Conservation (phyloP, 1,140 invertebrate species). For the Microplitis demolitor region DNA sequence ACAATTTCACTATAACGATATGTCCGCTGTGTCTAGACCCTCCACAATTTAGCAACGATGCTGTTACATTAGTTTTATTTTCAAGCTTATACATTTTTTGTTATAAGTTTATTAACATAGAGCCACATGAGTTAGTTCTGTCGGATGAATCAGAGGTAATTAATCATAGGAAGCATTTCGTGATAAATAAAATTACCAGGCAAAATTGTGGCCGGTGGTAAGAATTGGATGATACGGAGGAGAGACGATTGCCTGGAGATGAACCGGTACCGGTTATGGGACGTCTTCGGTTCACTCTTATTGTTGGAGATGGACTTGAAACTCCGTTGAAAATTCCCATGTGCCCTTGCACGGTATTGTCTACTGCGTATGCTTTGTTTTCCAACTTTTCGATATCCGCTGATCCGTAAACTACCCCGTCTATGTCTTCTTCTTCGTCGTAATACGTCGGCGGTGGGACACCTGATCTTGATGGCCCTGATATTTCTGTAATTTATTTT, state of each 20-base stretch:
- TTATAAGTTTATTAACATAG: too few relatives aligned
- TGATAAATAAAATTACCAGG: neutral
- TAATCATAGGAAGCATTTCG: too few relatives aligned
- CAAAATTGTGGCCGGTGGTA: neutral
- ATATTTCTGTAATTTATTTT: constrained; percentile 39
- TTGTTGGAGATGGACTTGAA: constrained; percentile 37
- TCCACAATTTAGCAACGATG: too few relatives aligned
- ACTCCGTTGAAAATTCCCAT: constrained; percentile 28
- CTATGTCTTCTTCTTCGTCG: constrained; percentile 32
- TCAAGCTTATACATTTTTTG: too few relatives aligned
- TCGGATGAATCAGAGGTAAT: neutral
- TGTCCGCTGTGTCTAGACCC: too few relatives aligned
- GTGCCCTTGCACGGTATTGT: constrained; percentile 42
- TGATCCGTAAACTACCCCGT: constrained; percentile 36
- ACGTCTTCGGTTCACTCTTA: constrained; percentile 37
- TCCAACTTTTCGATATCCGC: constrained; percentile 43
- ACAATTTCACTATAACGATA: too few relatives aligned
- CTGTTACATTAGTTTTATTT: too few relatives aligned
- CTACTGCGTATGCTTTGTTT: constrained; percentile 36
- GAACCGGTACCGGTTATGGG: constrained; percentile 29
- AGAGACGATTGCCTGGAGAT: constrained; percentile 9
- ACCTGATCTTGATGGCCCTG: constrained; percentile 36
- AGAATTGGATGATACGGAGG: neutral
- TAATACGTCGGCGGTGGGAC: constrained; percentile 27
- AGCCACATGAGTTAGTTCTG: neutral